phyloP scores from a whole-genome alignment of 23 tunicate species.

The Diplosoma virens region DNA sequence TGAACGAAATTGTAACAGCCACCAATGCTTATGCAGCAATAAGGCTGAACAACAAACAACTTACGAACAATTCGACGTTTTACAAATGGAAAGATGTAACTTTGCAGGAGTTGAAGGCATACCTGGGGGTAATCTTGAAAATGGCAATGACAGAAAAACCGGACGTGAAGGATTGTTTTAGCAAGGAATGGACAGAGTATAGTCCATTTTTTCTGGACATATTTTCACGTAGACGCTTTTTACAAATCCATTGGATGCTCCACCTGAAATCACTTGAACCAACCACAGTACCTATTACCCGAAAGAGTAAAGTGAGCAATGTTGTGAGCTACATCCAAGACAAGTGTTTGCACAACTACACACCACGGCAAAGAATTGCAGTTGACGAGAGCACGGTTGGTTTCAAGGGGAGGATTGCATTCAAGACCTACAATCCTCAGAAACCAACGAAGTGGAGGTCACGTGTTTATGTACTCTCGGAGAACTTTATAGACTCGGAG shows the following conservation, averaged over 20 bases:
- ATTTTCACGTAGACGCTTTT: conserved; percentile 15
- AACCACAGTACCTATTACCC: conserved; percentile 14
- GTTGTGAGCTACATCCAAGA: conserved; percentile 5
- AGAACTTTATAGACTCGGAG: too few relatives aligned
- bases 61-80: conserved; percentile 11
- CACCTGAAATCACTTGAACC: conserved; percentile 21
- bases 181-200: not conserved
- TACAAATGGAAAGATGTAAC: conserved; percentile 32
- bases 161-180: conserved; percentile 13
- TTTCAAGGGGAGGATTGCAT: conserved; percentile 25
- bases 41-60: not conserved
- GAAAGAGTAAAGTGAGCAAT: conserved; percentile 8
- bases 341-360: conserved; percentile 9
- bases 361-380: conserved; percentile 22
- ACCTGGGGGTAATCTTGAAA: conserved; percentile 20
- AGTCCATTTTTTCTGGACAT: conserved; percentile 28
- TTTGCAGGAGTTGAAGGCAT: conserved; percentile 21
- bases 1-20: conserved; percentile 21
- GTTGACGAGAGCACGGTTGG: conserved; percentile 38
- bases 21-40: conserved; percentile 38
- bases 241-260: conserved; percentile 29
- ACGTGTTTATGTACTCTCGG: conserved; percentile 16
- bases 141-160: conserved; percentile 18
- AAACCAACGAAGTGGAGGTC: conserved; percentile 43
- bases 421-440: conserved; percentile 41